Evolutionary conservation across 1,140 invertebrate genomes (phyloP), one percentile per base, ranked within the genome.

Genomic region (Drosophila quadrilineata): DNA sequence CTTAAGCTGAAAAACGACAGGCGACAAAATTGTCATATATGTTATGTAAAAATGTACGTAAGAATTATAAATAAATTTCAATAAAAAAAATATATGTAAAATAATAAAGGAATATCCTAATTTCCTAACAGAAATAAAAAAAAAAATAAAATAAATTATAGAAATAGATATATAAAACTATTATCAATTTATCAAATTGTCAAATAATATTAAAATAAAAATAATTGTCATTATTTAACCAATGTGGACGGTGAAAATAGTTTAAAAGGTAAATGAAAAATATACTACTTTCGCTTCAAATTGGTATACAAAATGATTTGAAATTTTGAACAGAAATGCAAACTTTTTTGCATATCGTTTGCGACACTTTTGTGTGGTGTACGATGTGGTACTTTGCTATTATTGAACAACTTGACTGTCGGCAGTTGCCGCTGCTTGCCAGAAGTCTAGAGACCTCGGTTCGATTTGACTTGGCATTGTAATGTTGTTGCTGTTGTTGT

Each of bases 401-500:
- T 57, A 35, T n/a, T n/a, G n/a, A n/a, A 31, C 52, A 68, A 68
- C 69, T 63, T 62, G 49, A 5, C 12, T 6, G 41, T 6, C 48
- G 60, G 35, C 21, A 3, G 29, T 21, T 46, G 17, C 49, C 53
- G 10, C 35, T 29, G 36, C 16, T 54, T 62, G 26, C 33, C 43
- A 41, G 65, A 54, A 41, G 48, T 68, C 60, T 58, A 58, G 40
- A 43, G 22, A 45, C 45, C 17, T 21, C 40, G 19, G 54, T 58
- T 49, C 66, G 56, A 79, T 19, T 71, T n/a, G n/a, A n/a, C n/a
- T n/a, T n/a, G n/a, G 56, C 69, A 62, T 16, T 52, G 73, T 76
- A 74, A 69, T n/a, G n/a, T n/a, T n/a, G n/a, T 84, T 76, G 64
- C 69, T 86, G 60, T 57, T 77, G 64, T 46, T 64, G 56, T 50